Base-by-base conservation (phyloP, 1,140 invertebrate species). In the Drosophila pectinifera region DNA sequence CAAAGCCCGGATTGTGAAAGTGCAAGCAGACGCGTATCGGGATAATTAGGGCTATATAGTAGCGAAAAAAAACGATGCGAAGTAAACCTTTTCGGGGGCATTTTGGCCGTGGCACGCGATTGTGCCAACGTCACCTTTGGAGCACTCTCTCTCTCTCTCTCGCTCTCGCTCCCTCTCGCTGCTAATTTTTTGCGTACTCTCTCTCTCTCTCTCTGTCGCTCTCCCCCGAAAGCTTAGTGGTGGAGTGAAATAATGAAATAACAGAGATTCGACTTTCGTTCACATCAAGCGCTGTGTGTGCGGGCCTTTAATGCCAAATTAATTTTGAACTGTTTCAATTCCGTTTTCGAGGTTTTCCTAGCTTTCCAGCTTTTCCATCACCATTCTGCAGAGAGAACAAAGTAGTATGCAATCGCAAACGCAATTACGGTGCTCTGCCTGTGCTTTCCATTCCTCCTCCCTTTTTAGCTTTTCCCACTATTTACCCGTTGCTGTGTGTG, bases 111-210 rank as follows among this genome's bases (percentile, higher is more conserved):
- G 24, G 62, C 73, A 76, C 53, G 53, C 53, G 61, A 76, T 75
- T 76, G 80, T 86, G 83, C 89, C 83, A 81, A 86, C 83, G 83
- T 86, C 83, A 86, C 84, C 83, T 86, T 86, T 83, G 83, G 75
- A 79, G 83, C 75, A 51, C 59, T 59, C 73, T 38, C 61, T 56
- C 69, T 53, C 57, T 42, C 49, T 48, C 42, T 22, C 61, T 64
- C 55, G 63, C 55, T 79, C 59, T 61, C 67, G 61, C 36, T 56
- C 38, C 34, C 51, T 45, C 22, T 70, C 67, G 31, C 42, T 80
- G 64, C 45, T 26, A 69, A 69, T 58, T 81, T 68, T 74, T 75
- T 75, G 70, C 59, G 22, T 64, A 31, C 57, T 61, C 67, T 55
- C 57, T 54, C 45, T 41, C 26, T 58, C 57, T 61, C 67, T 55